Evolutionary conservation across 2,113 vertebrate genomes (phyloP).

Genomic region (Euleptes europaea): DNA sequence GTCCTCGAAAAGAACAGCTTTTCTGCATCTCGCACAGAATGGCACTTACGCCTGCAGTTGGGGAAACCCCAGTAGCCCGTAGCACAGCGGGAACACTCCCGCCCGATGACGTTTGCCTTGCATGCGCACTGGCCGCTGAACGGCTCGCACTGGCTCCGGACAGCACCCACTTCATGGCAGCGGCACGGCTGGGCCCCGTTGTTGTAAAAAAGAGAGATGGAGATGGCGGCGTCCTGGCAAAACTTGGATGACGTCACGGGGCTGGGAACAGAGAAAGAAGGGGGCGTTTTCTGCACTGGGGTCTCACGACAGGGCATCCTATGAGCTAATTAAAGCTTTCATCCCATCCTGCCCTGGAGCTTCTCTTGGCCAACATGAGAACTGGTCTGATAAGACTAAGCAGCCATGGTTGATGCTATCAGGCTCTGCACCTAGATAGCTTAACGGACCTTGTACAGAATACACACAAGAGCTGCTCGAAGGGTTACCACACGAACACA

Average conservation of each 20-base stretch:
- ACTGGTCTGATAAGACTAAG: background rate
- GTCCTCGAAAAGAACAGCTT: rapidly evolving
- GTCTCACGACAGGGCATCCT: background rate
- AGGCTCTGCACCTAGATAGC: background rate
- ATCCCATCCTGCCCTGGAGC: too few relatives aligned
- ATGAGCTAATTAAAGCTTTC: background rate
- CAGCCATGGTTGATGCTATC: background rate
- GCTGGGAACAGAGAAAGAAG: constrained; percentile 59
- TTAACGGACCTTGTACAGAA: background rate
- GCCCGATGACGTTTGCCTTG: constrained; percentile 87
- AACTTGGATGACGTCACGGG: constrained; percentile 78
- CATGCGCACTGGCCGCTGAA: constrained; percentile 92
- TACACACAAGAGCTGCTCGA: too few relatives aligned
- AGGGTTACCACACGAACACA: too few relatives aligned
- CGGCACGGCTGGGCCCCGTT: constrained; percentile 87
- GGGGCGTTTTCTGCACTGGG: background rate
- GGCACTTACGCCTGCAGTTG: constrained; percentile 89
- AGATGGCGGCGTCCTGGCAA: constrained; percentile 83
- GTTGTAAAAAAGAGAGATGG: constrained; percentile 93
- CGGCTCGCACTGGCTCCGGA: constrained; percentile 81
- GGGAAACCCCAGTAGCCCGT: constrained; percentile 97
- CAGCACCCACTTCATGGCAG: constrained; percentile 88
- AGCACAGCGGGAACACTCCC: constrained; percentile 92
- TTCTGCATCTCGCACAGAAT: rapidly evolving
- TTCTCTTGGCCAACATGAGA: background rate